Conservation (phyloP, 92 coral and sea anemone genomes). For the Porites rus region DNA sequence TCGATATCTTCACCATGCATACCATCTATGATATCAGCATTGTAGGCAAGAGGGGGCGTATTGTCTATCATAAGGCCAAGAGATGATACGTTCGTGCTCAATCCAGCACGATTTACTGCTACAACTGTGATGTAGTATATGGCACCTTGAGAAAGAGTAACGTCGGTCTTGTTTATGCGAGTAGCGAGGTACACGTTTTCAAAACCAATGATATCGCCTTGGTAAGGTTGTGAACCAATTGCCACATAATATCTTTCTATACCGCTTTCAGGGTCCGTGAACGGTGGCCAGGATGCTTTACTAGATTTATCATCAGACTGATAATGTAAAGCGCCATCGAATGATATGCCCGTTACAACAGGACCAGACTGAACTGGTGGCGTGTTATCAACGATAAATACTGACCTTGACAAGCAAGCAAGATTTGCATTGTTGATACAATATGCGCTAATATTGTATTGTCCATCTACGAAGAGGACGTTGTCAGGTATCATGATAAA, state of each 20-base stretch:
- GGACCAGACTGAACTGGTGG: constrained; percentile 69
- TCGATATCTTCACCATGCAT: constrained; percentile 44
- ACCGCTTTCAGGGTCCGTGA: constrained; percentile 79
- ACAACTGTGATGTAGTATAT: constrained; percentile 76
- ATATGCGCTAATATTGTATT: constrained; percentile 52
- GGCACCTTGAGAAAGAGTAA: constrained; percentile 50
- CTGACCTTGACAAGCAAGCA: constrained; percentile 45
- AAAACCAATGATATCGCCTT: constrained; percentile 62
- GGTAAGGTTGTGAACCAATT: constrained; percentile 62
- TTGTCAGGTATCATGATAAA: constrained; percentile 5
- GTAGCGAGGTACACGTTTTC: constrained; percentile 63
- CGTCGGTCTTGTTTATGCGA: constrained; percentile 28
- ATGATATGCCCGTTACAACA: constrained; percentile 58
- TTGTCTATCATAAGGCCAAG: constrained; percentile 72
- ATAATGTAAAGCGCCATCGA: constrained; percentile 63
- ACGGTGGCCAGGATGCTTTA: constrained; percentile 73
- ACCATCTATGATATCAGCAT: constrained; percentile 66
- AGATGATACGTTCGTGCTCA: constrained; percentile 61
- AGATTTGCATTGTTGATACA: constrained; percentile 80
- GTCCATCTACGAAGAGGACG: constrained; percentile 36
- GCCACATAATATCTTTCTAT: constrained; percentile 71
- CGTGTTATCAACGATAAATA: constrained; percentile 72
- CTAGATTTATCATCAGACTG: constrained; percentile 54
- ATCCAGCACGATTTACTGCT: constrained; percentile 82
- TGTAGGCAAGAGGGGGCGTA: constrained; percentile 71